phyloP scores from a whole-genome alignment of 1,140 invertebrate species.

The Scaptomyza pallida region DNA sequence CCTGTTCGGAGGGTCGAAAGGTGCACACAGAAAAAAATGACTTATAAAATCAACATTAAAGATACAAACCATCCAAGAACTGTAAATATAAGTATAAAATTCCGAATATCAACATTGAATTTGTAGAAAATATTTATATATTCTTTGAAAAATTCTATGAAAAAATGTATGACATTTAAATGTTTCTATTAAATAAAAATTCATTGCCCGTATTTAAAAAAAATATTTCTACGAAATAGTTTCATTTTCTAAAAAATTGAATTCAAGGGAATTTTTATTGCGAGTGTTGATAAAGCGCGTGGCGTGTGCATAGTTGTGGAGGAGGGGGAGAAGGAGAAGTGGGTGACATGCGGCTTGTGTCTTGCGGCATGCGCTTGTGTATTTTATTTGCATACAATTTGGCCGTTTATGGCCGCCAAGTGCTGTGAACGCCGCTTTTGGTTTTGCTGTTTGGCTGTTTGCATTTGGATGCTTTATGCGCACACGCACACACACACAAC shows the following conservation, averaged over 20 bases:
- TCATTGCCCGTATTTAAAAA: too few relatives aligned
- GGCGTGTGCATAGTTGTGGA: slow-evolving; percentile 19
- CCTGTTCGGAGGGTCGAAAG: too few relatives aligned
- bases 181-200: too few relatives aligned
- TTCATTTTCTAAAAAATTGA: neutral
- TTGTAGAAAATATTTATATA: too few relatives aligned
- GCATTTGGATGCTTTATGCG: neutral
- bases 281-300: neutral
- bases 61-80: too few relatives aligned
- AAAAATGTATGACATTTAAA: too few relatives aligned
- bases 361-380: slow-evolving; percentile 61
- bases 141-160: too few relatives aligned
- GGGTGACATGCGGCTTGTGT: slow-evolving; percentile 31
- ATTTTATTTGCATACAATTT: slow-evolving; percentile 81
- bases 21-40: neutral
- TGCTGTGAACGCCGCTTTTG: slow-evolving; percentile 21
- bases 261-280: neutral
- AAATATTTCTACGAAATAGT: too few relatives aligned
- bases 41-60: neutral
- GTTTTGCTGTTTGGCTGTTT: slow-evolving; percentile 7
- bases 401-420: slow-evolving; percentile 69
- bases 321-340: slow-evolving; percentile 1
- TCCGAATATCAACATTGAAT: too few relatives aligned
- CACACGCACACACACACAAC: slow-evolving; percentile 1
- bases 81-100: too few relatives aligned